These are phyloP conservation scores for Hemithea aestivaria DNA, from an alignment of 2,888 invertebrate species.

Conservation along the genomic window DNA sequence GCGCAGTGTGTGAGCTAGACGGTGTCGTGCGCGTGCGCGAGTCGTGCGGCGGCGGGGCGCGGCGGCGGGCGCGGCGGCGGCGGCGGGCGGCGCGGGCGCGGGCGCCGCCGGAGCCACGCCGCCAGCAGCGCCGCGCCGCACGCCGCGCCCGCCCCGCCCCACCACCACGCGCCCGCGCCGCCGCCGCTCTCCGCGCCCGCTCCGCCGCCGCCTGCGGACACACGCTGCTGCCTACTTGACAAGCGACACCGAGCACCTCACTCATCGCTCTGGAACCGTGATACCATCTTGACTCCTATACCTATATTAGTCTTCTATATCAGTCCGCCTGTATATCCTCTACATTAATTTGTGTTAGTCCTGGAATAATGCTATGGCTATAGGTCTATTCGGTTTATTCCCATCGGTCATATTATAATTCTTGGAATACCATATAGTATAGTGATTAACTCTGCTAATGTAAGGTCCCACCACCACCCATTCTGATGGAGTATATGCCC, in stretches of 20 bases:
- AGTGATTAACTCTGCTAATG: no score
- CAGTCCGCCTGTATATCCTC: no score
- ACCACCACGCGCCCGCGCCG: conserved; percentile 41
- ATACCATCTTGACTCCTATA: conserved; percentile 17
- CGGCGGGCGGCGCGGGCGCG: conserved; percentile 53
- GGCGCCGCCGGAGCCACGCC: conserved; percentile 41
- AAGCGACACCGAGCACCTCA: conserved; percentile 17
- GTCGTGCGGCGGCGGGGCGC: conserved; percentile 63
- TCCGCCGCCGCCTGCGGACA: conserved; percentile 44
- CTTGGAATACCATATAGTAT: no score
- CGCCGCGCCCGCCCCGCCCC: conserved; percentile 48
- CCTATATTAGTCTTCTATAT: background rate
- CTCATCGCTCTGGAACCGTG: conserved; percentile 15
- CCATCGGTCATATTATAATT: no score
- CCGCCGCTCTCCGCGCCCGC: conserved; percentile 20
- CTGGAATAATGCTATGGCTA: no score
- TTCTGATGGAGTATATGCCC: no score
- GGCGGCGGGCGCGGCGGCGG: conserved; percentile 64
- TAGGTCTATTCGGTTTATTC: no score
- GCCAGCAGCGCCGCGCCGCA: conserved; percentile 37
- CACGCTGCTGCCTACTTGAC: conserved; percentile 35
- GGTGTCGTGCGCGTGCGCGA: conserved; percentile 53
- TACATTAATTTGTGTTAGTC: no score
- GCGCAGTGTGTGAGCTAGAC: conserved; percentile 53
- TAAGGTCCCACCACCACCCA: no score